Evolutionary conservation across 1,140 invertebrate genomes (phyloP).

Genomic region (Adelges cooleyi): DNA sequence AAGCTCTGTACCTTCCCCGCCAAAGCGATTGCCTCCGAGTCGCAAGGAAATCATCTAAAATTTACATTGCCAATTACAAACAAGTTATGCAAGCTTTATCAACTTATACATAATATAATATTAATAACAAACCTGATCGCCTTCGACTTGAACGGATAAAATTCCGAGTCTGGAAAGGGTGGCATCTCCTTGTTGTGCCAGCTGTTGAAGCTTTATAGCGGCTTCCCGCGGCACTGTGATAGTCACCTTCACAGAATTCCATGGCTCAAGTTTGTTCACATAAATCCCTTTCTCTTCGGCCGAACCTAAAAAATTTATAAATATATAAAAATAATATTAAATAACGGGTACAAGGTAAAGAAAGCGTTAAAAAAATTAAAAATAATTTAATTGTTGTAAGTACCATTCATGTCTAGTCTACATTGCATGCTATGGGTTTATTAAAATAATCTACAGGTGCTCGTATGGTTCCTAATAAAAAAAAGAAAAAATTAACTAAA

Average conservation of each 20-base stretch:
- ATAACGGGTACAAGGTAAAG: not conserved
- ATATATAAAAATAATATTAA: not conserved
- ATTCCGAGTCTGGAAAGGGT: constrained; percentile 82
- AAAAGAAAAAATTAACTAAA: constrained; percentile 2
- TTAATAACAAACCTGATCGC: constrained; percentile 62
- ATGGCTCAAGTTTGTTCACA: constrained; percentile 86
- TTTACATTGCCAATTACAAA: too few relatives aligned
- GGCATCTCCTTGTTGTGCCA: constrained; percentile 78
- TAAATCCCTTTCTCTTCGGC: constrained; percentile 24
- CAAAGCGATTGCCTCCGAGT: constrained; percentile 55
- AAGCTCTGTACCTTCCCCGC: constrained; percentile 62
- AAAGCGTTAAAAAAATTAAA: not conserved
- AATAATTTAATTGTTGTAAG: constrained; percentile 5
- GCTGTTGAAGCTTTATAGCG: constrained; percentile 71
- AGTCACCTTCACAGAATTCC: constrained; percentile 94
- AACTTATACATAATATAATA: not conserved
- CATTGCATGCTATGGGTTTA: constrained; percentile 28
- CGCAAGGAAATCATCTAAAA: constrained; percentile 67
- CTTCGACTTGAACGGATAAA: constrained; percentile 89
- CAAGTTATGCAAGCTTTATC: too few relatives aligned
- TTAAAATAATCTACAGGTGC: constrained; percentile 29
- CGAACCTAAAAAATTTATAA: constrained; percentile 4
- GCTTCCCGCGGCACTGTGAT: constrained; percentile 92
- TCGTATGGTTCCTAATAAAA: constrained; percentile 28
- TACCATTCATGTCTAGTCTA: constrained; percentile 29